Evolutionary conservation across 2,113 vertebrate genomes (phyloP).

Genomic region (Arvicanthis niloticus): DNA sequence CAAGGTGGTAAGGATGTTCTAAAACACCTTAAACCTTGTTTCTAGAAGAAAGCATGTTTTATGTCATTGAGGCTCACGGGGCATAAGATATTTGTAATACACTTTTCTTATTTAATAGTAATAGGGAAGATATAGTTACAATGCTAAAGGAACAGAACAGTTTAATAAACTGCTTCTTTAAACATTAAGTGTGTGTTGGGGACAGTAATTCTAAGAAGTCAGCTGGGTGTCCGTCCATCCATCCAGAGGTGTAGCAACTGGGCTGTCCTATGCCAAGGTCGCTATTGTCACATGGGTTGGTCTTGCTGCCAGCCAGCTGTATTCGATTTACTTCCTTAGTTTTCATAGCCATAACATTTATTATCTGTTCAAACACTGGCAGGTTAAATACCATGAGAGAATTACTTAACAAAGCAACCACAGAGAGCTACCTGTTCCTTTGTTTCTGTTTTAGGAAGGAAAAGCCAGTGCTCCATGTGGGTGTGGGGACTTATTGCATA

Average conservation of each 20-base stretch:
- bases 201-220: constrained; percentile 12
- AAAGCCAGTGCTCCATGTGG: neutral
- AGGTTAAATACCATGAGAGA: constrained; percentile 71
- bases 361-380: constrained; percentile 61
- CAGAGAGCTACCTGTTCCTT: constrained; percentile 29
- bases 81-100: neutral
- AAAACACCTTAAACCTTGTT: constrained; percentile 35
- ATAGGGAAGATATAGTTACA: constrained; percentile 44
- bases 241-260: neutral
- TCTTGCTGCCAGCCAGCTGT: neutral
- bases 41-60: neutral
- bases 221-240: neutral
- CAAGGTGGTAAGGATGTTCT: constrained; percentile 1
- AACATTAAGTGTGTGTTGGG: constrained; percentile 10
- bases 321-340: constrained; percentile 59
- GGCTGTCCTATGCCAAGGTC: neutral
- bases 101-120: constrained; percentile 46
- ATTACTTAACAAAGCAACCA: constrained; percentile 72
- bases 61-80: neutral
- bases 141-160: neutral
- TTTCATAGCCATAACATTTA: constrained; percentile 58
- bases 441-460: constrained; percentile 58
- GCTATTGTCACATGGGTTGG: constrained; percentile 23
- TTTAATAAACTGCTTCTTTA: constrained; percentile 54
- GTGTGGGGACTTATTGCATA: neutral